Percentiles rank a stretch among this genome's conserved stretches.
Evolutionary conservation across 1,140 invertebrate genomes (phyloP).

Genomic region (Parasteatoda tepidariorum): DNA sequence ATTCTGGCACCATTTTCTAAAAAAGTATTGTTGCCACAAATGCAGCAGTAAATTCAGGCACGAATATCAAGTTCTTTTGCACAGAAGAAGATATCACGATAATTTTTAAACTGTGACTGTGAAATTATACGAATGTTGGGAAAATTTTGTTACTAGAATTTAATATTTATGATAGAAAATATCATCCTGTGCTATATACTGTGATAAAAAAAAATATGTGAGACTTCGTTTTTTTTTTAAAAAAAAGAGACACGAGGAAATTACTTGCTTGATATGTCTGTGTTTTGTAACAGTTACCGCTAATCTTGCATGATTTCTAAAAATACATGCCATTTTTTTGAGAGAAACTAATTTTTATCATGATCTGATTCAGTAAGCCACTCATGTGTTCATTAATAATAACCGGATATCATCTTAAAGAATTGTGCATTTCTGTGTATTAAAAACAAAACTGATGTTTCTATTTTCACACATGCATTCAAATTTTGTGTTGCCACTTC

Average conservation of each 20-base stretch:
- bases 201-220: conserved; percentile 23
- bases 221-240: no score
- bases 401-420: no score
- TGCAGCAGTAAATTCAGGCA: conserved; percentile 19
- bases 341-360: neutral
- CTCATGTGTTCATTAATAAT: neutral
- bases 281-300: no score
- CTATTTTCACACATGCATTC: no score
- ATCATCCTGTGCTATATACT: conserved; percentile 16
- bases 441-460: no score
- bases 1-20: conserved; percentile 22
- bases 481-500: no score
- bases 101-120: neutral
- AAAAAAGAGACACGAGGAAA: no score
- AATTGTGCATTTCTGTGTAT: no score
- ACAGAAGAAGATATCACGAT: conserved; percentile 32
- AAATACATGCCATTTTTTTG: no score
- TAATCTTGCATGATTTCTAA: no score
- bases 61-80: conserved; percentile 43
- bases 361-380: neutral
- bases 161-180: conserved; percentile 31
- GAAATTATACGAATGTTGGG: conserved; percentile 6
- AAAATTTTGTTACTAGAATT: conserved; percentile 19
- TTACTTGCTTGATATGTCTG: no score
- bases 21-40: conserved; percentile 2